A percentile compares a stretch with the other conserved stretches of the same genome.
Conservation (phyloP, 2,888 invertebrate genomes). For the Drosophila longiperda region DNA sequence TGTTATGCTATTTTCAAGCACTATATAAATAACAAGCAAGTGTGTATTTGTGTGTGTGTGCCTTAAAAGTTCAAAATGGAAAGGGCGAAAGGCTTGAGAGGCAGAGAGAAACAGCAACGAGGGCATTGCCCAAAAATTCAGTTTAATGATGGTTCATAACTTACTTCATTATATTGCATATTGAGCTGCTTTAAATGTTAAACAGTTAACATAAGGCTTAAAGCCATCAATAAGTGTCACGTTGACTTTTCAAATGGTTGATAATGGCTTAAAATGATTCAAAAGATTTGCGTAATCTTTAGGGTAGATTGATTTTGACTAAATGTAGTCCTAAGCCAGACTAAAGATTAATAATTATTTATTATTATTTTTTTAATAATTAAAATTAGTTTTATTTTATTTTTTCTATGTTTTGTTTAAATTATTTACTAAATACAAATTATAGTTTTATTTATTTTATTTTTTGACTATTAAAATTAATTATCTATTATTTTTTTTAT, state of each 20-base stretch:
- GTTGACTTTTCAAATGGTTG: not conserved
- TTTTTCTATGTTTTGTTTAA: too few species aligned
- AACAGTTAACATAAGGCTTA: not conserved
- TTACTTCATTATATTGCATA: conserved; percentile 11
- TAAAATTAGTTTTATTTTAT: too few species aligned
- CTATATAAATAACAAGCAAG: conserved; percentile 69
- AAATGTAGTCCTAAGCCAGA: not conserved
- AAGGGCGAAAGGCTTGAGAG: conserved; percentile 70
- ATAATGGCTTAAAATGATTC: not conserved
- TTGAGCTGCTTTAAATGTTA: conserved; percentile 10
- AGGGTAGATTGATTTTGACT: not conserved
- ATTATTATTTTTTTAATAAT: too few species aligned
- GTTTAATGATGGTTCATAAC: conserved; percentile 14
- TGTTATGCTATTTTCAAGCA: conserved; percentile 78
- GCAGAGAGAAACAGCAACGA: conserved; percentile 14
- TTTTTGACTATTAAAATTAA: too few species aligned
- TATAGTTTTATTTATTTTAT: too few species aligned
- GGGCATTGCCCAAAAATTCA: conserved; percentile 37
- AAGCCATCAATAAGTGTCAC: not conserved
- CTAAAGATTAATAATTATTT: too few species aligned
- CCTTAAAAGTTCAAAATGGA: conserved; percentile 50
- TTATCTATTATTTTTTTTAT: too few species aligned
- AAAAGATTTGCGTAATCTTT: not conserved
- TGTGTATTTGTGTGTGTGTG: conserved; percentile 37
- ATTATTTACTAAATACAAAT: too few species aligned